Conservation (phyloP, 2,888 invertebrate species). For the Scaptomyza reducta region DNA sequence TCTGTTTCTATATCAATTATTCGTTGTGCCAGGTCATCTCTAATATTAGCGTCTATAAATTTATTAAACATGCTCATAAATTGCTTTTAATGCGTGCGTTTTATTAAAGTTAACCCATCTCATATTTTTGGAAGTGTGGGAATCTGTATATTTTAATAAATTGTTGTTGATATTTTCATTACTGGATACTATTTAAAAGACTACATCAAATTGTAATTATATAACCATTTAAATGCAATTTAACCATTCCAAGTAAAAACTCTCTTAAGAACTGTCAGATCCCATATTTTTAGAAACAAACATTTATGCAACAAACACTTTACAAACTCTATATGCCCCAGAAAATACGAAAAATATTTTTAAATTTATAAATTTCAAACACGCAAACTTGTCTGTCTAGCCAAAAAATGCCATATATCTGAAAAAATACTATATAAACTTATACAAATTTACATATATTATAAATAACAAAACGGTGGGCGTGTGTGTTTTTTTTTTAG, state of each 20-base stretch:
- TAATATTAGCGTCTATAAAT: conserved; percentile 66
- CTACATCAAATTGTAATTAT: no score
- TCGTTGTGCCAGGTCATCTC: conserved; percentile 50
- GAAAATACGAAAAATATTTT: not conserved
- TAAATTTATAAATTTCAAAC: conserved; percentile 1
- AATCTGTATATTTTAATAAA: not conserved
- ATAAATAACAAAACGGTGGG: conserved; percentile 2
- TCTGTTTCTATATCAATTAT: conserved; percentile 49
- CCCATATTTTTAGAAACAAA: no score
- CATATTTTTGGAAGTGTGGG: not conserved
- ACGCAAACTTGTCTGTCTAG: conserved; percentile 1
- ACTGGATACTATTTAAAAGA: no score
- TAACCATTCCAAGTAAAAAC: no score
- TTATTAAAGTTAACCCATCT: conserved; percentile 24
- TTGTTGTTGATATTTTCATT: no score
- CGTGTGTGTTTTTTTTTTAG: conserved; percentile 12
- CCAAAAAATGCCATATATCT: conserved; percentile 10
- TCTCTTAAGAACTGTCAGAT: no score
- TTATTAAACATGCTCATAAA: conserved; percentile 47
- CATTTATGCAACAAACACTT: no score
- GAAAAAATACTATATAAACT: not conserved
- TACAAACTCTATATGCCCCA: no score
- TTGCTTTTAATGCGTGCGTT: conserved; percentile 38
- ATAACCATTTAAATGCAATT: no score
- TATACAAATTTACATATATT: not conserved